These are phyloP conservation scores for Orthonychiurus folsomi DNA, from an alignment of 2,888 invertebrate species.

Conservation along the genomic window DNA sequence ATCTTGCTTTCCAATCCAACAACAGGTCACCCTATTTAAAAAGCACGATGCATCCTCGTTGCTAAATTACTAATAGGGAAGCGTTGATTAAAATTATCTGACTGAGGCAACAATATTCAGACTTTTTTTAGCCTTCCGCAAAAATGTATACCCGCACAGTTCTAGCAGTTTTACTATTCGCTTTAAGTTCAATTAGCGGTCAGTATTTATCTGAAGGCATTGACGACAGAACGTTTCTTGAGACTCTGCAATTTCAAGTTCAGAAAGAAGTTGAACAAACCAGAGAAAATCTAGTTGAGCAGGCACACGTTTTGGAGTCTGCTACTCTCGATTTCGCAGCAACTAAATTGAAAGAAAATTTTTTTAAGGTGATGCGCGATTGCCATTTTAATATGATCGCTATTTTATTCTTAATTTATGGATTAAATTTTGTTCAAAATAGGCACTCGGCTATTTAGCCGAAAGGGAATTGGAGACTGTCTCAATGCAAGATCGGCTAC, in stretches of 20 bases:
- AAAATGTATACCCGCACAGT: no score
- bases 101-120: no score
- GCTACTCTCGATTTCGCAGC: conserved; percentile 31
- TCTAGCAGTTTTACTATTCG: no score
- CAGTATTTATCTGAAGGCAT: background rate
- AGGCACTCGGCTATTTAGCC: conserved; percentile 38
- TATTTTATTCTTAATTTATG: conserved; percentile 3
- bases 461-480: conserved; percentile 33
- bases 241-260: conserved; percentile 24
- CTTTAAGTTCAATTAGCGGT: no score
- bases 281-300: conserved; percentile 22
- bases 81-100: no score
- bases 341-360: conserved; percentile 34
- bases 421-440: conserved; percentile 10
- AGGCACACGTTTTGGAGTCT: conserved; percentile 28
- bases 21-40: no score
- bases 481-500: conserved; percentile 23
- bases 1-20: no score
- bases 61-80: no score
- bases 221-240: conserved; percentile 30
- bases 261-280: conserved; percentile 22
- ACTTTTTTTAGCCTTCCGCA: no score
- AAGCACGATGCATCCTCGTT: no score
- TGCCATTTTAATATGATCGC: background rate
- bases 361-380: conserved; percentile 27